Conservation (phyloP, 2,113 vertebrate species). For the Steatornis caripensis region DNA sequence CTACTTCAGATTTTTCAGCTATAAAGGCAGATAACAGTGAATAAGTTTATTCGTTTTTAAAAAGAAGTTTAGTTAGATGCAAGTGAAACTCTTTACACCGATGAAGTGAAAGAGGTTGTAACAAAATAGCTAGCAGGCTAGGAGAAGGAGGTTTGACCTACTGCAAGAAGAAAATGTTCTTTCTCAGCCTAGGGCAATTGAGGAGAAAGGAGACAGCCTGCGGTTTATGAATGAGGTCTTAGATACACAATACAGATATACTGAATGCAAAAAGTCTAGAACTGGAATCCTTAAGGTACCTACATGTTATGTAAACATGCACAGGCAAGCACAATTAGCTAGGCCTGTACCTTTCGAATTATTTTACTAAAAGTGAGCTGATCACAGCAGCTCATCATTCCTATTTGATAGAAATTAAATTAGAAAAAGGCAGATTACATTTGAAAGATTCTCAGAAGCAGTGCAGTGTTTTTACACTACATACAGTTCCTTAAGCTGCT, state of each 20-base stretch:
- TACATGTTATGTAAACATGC: neutral
- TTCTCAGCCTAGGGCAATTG: neutral
- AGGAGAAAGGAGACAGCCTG: neutral
- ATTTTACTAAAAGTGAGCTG: neutral
- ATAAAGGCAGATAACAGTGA: neutral
- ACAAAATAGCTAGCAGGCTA: neutral
- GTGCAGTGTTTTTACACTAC: neutral
- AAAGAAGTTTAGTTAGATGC: neutral
- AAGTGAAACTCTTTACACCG: neutral
- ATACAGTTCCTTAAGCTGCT: neutral
- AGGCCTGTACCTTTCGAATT: neutral
- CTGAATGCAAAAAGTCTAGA: neutral
- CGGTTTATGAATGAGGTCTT: neutral
- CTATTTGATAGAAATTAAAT: neutral
- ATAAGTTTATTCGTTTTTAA: neutral
- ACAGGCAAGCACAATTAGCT: neutral
- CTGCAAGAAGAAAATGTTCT: neutral
- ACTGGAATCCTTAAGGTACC: neutral
- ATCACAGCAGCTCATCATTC: neutral
- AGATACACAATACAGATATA: neutral
- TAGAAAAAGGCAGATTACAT: neutral
- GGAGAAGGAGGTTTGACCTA: neutral
- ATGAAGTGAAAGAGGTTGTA: neutral
- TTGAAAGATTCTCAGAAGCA: neutral
- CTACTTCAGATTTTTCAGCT: neutral